Percentiles rank a stretch among this genome's conserved stretches.
Evolutionary conservation across 1,140 invertebrate species (phyloP).

Genomic region (Apis dorsata): DNA sequence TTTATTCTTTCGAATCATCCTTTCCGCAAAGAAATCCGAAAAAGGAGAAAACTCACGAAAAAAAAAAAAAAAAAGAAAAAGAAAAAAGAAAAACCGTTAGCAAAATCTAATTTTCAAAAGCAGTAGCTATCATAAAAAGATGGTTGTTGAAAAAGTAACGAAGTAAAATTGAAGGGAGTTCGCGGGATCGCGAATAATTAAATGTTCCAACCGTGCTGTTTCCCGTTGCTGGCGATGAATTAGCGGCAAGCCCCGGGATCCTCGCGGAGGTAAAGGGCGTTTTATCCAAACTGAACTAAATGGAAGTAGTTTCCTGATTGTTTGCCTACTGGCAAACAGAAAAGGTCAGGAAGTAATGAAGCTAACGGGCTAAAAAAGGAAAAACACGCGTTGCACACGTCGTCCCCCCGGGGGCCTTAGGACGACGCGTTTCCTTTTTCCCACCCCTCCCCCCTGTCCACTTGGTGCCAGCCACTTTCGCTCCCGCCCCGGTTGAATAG

Average conservation of each 20-base stretch:
- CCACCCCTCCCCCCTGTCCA: too few relatives aligned
- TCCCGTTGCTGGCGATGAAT: slow-evolving; percentile 41
- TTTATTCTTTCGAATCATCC: too few relatives aligned
- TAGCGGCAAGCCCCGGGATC: slow-evolving; percentile 1
- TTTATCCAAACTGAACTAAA: slow-evolving; percentile 54
- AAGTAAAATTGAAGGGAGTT: slow-evolving; percentile 28
- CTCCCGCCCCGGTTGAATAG: neutral
- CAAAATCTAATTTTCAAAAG: slow-evolving; percentile 45
- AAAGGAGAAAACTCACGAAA: too few relatives aligned
- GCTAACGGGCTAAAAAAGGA: slow-evolving; percentile 34
- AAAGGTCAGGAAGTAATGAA: slow-evolving; percentile 28
- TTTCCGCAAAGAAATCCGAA: too few relatives aligned
- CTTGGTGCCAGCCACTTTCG: neutral
- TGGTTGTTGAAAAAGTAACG: slow-evolving; percentile 10
- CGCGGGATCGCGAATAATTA: slow-evolving; percentile 43
- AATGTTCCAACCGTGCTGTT: slow-evolving; percentile 38
- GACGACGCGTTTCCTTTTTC: slow-evolving; percentile 23
- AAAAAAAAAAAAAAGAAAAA: too few relatives aligned
- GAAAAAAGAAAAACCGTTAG: too few relatives aligned
- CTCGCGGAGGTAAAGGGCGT: neutral
- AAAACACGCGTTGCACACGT: slow-evolving; percentile 7
- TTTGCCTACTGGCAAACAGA: slow-evolving; percentile 37
- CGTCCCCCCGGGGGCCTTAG: slow-evolving; percentile 5
- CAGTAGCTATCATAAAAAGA: neutral
- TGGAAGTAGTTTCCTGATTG: slow-evolving; percentile 55